Percentiles rank a stretch among this genome's conserved stretches.
Conservation (phyloP, 2,113 vertebrate genomes). For the Daboia siamensis region DNA sequence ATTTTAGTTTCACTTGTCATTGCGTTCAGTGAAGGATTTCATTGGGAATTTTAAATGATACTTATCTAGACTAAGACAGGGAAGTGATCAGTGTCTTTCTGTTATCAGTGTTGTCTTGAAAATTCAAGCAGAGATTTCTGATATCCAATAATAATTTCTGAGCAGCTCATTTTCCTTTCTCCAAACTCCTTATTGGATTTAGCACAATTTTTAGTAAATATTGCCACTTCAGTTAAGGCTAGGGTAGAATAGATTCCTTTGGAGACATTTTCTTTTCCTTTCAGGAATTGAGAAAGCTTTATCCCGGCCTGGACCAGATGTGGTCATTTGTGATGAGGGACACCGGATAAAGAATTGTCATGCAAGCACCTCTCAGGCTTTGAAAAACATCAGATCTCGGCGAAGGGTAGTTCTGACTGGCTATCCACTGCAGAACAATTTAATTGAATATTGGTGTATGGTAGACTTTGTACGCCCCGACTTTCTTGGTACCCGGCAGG, state of each 20-base stretch:
- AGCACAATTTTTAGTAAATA: not conserved
- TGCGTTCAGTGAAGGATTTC: not conserved
- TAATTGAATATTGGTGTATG: conserved; percentile 99
- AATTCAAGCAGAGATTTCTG: not conserved
- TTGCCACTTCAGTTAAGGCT: not conserved
- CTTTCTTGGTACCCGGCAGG: conserved; percentile 94
- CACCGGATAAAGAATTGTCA: conserved; percentile 99
- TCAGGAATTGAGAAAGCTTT: conserved; percentile 93
- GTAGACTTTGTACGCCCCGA: conserved; percentile 97
- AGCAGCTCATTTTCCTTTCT: not conserved
- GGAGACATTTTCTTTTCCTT: conserved; percentile 2
- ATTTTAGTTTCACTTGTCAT: not conserved
- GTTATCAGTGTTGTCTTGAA: not conserved
- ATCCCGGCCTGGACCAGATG: conserved; percentile 90
- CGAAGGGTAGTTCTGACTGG: conserved; percentile 93
- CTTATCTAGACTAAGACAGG: fast-evolving
- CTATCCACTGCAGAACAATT: conserved; percentile 97
- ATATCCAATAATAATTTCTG: not conserved
- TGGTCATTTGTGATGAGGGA: conserved; percentile 97
- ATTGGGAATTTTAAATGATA: not conserved
- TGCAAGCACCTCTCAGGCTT: conserved; percentile 94
- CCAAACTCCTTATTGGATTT: not conserved
- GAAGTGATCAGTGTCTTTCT: conserved; percentile 3
- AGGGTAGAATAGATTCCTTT: not conserved
- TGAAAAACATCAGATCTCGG: conserved; percentile 95